Conservation (phyloP, 2,113 vertebrate genomes). For the Marcusenius ussheri region DNA sequence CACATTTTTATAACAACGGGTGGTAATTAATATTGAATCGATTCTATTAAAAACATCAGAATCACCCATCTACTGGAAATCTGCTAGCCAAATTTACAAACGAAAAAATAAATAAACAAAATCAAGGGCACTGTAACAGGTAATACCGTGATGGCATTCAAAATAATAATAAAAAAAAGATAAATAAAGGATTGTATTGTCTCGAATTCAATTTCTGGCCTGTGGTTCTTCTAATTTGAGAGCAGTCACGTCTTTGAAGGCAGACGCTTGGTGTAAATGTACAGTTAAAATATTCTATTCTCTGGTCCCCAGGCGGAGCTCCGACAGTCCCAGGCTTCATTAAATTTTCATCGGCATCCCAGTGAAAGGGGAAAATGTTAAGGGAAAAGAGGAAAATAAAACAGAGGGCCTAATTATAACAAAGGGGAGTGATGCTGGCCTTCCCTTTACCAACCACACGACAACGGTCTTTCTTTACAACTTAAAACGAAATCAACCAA, state of each 20-base stretch:
- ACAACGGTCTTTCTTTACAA: conserved; percentile 34
- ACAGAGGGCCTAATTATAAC: conserved; percentile 69
- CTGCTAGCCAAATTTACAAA: conserved; percentile 60
- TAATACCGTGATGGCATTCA: conserved; percentile 48
- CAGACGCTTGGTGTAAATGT: conserved; percentile 97
- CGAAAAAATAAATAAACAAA: conserved; percentile 38
- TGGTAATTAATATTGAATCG: conserved; percentile 83
- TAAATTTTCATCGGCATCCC: conserved; percentile 98
- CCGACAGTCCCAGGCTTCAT: conserved; percentile 93
- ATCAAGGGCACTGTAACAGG: conserved; percentile 42
- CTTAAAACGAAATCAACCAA: conserved; percentile 28
- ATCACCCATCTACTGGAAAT: conserved; percentile 39
- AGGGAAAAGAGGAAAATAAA: conserved; percentile 69
- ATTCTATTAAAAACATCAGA: conserved; percentile 50
- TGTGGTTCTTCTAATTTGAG: conserved; percentile 83
- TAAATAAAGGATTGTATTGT: conserved; percentile 47
- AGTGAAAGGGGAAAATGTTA: conserved; percentile 72
- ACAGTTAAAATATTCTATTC: conserved; percentile 99
- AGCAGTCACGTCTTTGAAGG: conserved; percentile 91
- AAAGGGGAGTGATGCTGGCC: conserved; percentile 64
- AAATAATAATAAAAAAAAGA: conserved; percentile 34
- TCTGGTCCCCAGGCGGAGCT: conserved; percentile 85
- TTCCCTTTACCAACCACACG: conserved; percentile 47
- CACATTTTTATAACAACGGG: conserved; percentile 75
- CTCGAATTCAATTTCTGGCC: conserved; percentile 73